Conservation (phyloP, 2,888 invertebrate species). For the Gymnocheta viridis region DNA sequence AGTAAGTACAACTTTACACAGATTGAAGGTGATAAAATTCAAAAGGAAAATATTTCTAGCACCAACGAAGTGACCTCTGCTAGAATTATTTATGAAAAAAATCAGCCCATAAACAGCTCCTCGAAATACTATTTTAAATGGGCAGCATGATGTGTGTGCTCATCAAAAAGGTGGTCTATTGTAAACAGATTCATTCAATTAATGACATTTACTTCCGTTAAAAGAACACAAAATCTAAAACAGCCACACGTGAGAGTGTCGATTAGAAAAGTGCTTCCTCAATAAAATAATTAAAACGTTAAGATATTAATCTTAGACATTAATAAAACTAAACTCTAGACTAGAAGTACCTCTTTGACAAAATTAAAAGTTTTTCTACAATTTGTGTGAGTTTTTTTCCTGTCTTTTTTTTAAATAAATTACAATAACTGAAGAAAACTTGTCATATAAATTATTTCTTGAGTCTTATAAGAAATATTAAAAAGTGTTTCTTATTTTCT, state of each 20-base stretch:
- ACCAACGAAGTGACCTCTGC: not conserved
- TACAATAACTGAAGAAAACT: not conserved
- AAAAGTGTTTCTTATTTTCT: slow-evolving; percentile 33
- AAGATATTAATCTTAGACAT: slow-evolving; percentile 52
- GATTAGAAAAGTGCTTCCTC: slow-evolving; percentile 35
- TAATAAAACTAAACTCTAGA: not conserved
- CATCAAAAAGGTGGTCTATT: slow-evolving; percentile 47
- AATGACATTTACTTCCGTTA: slow-evolving; percentile 63
- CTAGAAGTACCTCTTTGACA: not conserved
- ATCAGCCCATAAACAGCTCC: slow-evolving; percentile 20
- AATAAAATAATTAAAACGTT: slow-evolving; percentile 63
- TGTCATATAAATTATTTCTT: slow-evolving; percentile 47
- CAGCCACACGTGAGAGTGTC: slow-evolving; percentile 38
- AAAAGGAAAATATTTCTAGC: slow-evolving; percentile 6
- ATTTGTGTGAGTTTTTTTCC: slow-evolving; percentile 30
- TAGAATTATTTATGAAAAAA: slow-evolving; percentile 38
- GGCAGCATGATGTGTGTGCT: not conserved
- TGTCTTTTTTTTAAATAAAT: not conserved
- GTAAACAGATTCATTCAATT: slow-evolving; percentile 58
- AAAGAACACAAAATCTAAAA: slow-evolving; percentile 36
- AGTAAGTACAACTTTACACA: not conserved
- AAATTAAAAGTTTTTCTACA: slow-evolving; percentile 63
- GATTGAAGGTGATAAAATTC: slow-evolving; percentile 24
- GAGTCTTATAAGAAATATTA: slow-evolving; percentile 2
- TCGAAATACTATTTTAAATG: not conserved